Evolutionary conservation across 2,888 invertebrate species (phyloP).

Genomic region (Periphyllus acericola): DNA sequence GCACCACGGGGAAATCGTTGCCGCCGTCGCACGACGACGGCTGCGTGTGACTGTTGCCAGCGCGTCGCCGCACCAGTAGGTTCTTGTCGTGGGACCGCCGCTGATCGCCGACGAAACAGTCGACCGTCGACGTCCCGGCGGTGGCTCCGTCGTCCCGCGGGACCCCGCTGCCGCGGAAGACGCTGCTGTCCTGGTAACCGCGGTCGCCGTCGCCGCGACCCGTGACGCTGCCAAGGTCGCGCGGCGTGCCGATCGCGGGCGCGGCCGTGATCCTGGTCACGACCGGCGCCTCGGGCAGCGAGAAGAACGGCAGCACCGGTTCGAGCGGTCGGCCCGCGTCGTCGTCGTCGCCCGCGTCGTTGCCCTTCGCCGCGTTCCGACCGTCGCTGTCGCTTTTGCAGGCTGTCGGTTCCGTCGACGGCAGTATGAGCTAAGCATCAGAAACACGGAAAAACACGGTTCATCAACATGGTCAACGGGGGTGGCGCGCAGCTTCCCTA

Average conservation of each 20-base stretch:
- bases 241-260: neutral
- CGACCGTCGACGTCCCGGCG: neutral
- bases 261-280: too few species aligned
- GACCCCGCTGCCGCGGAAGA: neutral
- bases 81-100: neutral
- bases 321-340: neutral
- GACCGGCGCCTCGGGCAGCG: constrained; percentile 18
- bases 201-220: neutral
- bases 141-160: neutral
- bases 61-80: neutral
- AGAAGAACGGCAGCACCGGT: constrained; percentile 46
- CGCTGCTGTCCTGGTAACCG: neutral
- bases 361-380: neutral
- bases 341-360: neutral
- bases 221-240: neutral
- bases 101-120: constrained; percentile 34
- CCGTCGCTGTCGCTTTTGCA: neutral
- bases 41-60: neutral
- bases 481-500: too few species aligned
- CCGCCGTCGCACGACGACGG: neutral
- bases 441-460: too few species aligned
- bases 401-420: neutral
- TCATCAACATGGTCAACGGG: too few species aligned
- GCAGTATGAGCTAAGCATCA: constrained; percentile 27
- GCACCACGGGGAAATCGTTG: neutral